phyloP scores from a whole-genome alignment of 2,888 invertebrate species.

The Pycnomerus fuliginosus region DNA sequence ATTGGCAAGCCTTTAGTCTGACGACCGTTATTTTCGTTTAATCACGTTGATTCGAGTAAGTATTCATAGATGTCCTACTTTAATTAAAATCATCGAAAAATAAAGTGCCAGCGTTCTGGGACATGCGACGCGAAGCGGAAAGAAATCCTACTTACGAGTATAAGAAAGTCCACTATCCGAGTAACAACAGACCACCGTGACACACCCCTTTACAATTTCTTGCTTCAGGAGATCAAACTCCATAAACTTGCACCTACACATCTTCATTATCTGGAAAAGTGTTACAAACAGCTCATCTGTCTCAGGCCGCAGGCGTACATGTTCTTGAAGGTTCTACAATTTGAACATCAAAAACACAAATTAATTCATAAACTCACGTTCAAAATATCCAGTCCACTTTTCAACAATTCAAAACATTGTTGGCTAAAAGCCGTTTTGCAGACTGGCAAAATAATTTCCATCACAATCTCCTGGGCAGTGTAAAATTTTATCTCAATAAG shows the following conservation, averaged over 20 bases:
- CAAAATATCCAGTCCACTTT: conserved; percentile 22
- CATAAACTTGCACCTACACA: conserved; percentile 38
- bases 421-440: conserved; percentile 12
- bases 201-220: conserved; percentile 31
- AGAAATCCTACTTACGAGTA: too few relatives aligned
- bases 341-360: conserved; percentile 8
- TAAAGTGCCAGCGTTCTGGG: too few relatives aligned
- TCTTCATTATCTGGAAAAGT: conserved; percentile 36
- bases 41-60: too few relatives aligned
- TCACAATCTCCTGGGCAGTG: conserved; percentile 23
- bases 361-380: conserved; percentile 17
- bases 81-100: too few relatives aligned
- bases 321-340: conserved; percentile 25
- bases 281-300: conserved; percentile 21
- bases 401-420: conserved; percentile 15
- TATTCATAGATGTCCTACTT: too few relatives aligned
- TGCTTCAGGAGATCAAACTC: conserved; percentile 37
- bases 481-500: conserved; percentile 34
- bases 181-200: too few relatives aligned
- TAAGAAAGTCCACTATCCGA: too few relatives aligned
- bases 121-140: too few relatives aligned
- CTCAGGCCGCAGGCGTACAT: conserved; percentile 18
- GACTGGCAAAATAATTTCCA: conserved; percentile 23
- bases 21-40: too few relatives aligned
- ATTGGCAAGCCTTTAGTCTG: too few relatives aligned